Base-by-base conservation (phyloP, 1,140 invertebrate species). In the Gonatopus flavifemur region DNA sequence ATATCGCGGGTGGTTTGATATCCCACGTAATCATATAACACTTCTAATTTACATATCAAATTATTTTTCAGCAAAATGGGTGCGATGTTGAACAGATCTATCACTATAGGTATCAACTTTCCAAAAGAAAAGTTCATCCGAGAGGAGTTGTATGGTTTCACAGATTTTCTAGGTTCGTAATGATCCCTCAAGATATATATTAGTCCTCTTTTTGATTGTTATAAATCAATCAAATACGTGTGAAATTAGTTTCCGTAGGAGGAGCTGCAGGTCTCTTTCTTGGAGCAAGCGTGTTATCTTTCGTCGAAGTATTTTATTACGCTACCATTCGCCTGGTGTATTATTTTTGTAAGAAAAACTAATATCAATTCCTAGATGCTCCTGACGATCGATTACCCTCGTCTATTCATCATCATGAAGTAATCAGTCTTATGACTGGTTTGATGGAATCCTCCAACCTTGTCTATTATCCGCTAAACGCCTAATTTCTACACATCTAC, bases 231-330 rank as follows among this genome's bases (percentile, higher is more conserved):
- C n/a, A n/a, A n/a, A n/a, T n/a, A n/a, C n/a, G n/a, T 32, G 15
- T 15, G 18, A 10, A 2, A n/a, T n/a, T 71, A 89, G 86, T 86
- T 57, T 81, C 84, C 9, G 82, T 88, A 13, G 87, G 86, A 15
- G 84, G 86, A 12, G 86, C 85, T 67, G 85, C 84, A 1, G 86
- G 86, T 1, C 64, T 88, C 1, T 87, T 87, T 62, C 76, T 88
- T 0, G 86, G 86, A 3, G 86, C 84, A 50, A 87, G 85, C 52
- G 84, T 87, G 0, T 68, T 88, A 10, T 86, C 86, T 39, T 81
- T 86, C 51, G 80, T 84, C 47, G 87, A 88, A 64, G 80, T 88
- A 19, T 39, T 87, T 1, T 88, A 88, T 49, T 87, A 85, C 50
- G 77, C 83, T 15, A 83, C 83, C 0, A 50, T 88, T 21, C 75